phyloP scores from a whole-genome alignment of 2,888 invertebrate genomes.

The Erebia aethiops region DNA sequence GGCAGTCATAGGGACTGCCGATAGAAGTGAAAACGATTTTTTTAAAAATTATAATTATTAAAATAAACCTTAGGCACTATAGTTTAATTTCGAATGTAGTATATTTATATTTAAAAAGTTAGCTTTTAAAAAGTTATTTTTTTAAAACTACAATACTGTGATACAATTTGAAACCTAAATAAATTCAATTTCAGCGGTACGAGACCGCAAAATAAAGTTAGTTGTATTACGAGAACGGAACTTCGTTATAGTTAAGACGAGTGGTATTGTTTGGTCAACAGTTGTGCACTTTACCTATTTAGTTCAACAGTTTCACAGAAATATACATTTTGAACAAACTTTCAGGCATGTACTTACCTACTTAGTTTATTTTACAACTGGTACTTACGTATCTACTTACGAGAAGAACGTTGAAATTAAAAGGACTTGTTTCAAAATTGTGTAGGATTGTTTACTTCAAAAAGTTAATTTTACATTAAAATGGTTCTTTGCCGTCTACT shows the following conservation, averaged over 20 bases:
- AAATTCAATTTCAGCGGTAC: conserved; percentile 4
- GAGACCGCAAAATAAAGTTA: conserved; percentile 13
- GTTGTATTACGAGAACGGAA: conserved; percentile 19
- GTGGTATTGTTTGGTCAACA: conserved; percentile 33
- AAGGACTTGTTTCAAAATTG: background rate
- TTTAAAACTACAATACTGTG: background rate
- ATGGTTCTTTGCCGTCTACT: too few relatives aligned
- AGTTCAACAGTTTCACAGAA: conserved; percentile 20
- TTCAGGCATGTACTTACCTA: background rate
- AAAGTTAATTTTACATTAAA: too few relatives aligned
- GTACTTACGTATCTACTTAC: background rate
- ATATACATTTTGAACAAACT: conserved; percentile 26
- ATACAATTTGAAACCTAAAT: conserved; percentile 8
- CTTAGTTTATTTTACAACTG: background rate
- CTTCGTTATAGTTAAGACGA: conserved; percentile 23
- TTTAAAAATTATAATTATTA: too few relatives aligned
- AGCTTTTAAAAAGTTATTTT: too few relatives aligned
- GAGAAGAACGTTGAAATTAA: background rate
- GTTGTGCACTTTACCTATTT: conserved; percentile 27
- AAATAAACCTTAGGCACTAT: too few relatives aligned
- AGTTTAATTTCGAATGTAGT: too few relatives aligned
- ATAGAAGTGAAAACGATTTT: too few relatives aligned
- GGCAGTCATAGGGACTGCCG: too few relatives aligned
- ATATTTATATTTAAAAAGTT: too few relatives aligned
- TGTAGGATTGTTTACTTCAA: too few relatives aligned